Base-by-base conservation (phyloP, 2,797 vertebrate genomes). In the Malurus leucopterus region DNA sequence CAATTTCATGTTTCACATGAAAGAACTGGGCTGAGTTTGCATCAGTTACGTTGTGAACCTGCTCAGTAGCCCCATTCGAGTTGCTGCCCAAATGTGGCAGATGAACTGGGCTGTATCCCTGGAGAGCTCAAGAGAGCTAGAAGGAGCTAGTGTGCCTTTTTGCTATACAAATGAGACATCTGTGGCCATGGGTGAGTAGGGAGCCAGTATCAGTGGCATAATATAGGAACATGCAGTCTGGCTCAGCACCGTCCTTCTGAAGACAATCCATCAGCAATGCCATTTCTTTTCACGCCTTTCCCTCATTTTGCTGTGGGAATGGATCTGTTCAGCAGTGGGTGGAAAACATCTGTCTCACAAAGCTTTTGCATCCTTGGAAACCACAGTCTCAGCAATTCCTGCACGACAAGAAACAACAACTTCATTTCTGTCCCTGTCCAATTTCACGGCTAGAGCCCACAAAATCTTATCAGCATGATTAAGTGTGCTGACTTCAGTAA, bases 401-500 rank as follows among this genome's bases (percentile, higher is more conserved):
- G 59, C 40, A 16, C 57, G 64, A 90, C 57, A 74, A 90, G 78
- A 61, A 89, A 40, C 38, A 86, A 76, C 54, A 68, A 50, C 82
- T 71, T 93, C 22, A 77, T 82, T 93, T 88, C 84, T 91, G 38
- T 77, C 72, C 75, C 62, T 54, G 51, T 93, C 82, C 86, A 83
- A 71, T 93, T 86, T 90, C 84, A 87, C 0, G 0, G 73, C 65
- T 87, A 38, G 20, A 90, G 75, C 58, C 70, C 82, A 74, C 69
- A 82, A 77, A 85, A 68, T 40, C 75, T 65, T 89, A 88, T 47
- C 76, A 44, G 80, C 36, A 6, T 75, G 88, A 93, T 91, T 72
- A 86, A 91, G n/a, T 57, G 38, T 4, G 4, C 50, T 93, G 75
- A 61, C 78, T 77, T 76, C 84, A 69, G 63, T n/a, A 78, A 55